phyloP scores from a whole-genome alignment of 2,113 vertebrate genomes.

The Thunnus maccoyii region DNA sequence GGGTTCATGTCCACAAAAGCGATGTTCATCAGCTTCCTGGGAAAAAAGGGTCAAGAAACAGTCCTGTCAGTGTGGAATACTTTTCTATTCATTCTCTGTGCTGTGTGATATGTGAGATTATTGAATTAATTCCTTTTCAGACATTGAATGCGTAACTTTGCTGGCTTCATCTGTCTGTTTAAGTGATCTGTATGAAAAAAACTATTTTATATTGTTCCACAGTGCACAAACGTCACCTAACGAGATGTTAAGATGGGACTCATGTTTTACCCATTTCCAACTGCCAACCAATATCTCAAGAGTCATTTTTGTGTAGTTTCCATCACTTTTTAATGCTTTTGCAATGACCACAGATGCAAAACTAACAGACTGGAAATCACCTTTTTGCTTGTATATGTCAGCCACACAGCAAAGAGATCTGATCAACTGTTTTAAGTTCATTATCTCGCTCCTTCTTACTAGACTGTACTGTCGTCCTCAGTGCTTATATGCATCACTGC shows the following conservation, averaged over 20 bases:
- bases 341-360: not conserved
- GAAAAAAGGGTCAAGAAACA: not conserved
- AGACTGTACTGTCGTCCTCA: not conserved
- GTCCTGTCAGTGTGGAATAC: not conserved
- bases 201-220: too few species aligned
- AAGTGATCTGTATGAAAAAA: too few species aligned
- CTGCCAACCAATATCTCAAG: too few species aligned
- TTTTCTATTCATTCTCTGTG: not conserved
- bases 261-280: too few species aligned
- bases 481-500: too few species aligned
- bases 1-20: slow-evolving; percentile 98
- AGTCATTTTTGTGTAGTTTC: too few species aligned
- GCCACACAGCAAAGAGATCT: not conserved
- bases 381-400: not conserved
- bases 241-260: too few species aligned
- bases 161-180: too few species aligned
- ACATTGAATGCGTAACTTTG: too few species aligned
- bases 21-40: slow-evolving; percentile 93
- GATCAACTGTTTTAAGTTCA: not conserved
- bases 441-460: not conserved
- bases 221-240: too few species aligned
- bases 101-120: not conserved
- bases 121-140: too few species aligned
- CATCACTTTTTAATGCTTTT: not conserved
- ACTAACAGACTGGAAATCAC: not conserved